Conservation (phyloP, 2,797 vertebrate species). For the Heterohyrax brucei region DNA sequence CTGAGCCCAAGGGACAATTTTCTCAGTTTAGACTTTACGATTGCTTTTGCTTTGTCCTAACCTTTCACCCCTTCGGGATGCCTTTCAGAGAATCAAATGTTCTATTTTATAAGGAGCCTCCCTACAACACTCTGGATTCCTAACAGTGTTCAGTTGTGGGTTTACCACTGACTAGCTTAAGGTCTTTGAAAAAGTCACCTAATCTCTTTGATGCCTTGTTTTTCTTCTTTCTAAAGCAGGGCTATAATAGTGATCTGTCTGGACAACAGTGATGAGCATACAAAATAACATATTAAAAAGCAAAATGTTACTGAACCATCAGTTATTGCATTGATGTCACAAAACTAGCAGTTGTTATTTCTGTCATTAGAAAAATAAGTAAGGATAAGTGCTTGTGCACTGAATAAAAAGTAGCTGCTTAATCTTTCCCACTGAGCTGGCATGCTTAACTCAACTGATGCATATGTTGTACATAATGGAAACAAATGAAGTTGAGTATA, state of each 20-base stretch:
- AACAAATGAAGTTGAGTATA: neutral
- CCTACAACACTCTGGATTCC: neutral
- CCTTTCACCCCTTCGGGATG: neutral
- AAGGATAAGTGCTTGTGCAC: neutral
- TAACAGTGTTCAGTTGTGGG: neutral
- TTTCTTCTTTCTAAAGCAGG: neutral
- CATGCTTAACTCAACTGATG: neutral
- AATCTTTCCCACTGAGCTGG: neutral
- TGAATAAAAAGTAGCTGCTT: neutral
- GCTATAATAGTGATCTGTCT: neutral
- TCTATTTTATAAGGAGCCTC: neutral
- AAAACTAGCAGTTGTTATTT: neutral
- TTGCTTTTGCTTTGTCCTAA: neutral
- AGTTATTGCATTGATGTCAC: neutral
- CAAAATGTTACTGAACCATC: neutral
- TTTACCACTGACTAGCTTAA: neutral
- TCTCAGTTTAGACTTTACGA: neutral
- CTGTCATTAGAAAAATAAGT: neutral
- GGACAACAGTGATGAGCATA: neutral
- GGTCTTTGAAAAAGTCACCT: slow-evolving; percentile 21
- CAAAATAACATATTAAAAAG: neutral
- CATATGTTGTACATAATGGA: neutral
- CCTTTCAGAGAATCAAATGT: neutral
- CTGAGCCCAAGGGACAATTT: neutral
- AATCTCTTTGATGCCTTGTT: neutral